Evolutionary conservation across 2,888 invertebrate genomes (phyloP), one percentile per base, ranked within the genome.

Genomic region (Tipula lateralis): DNA sequence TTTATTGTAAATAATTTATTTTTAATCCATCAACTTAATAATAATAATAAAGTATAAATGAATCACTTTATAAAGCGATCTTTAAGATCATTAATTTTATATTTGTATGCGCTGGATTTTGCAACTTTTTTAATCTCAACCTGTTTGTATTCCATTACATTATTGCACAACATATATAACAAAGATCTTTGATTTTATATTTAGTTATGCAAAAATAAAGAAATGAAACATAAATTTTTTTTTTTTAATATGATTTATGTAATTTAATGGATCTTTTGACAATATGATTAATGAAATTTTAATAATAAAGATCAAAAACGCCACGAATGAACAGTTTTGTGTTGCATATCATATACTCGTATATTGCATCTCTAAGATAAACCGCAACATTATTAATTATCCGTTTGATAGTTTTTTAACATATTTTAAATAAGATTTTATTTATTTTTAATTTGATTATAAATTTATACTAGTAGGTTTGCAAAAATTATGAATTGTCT

Each of bases 271-370:
- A 66, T 66, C 66, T 66, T 66, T 24, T 66, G 66, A 66, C 66
- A 66, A 66, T 66, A 66, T 66, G 66, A 66, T 66, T 66, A 66
- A 66, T 66, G 66, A 66, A 66, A 66, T 66, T 66, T 66, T 66
- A 66, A 66, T 66, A 66, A 66, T 66, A 66, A 66, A 66, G 66
- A 66, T 9, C 66, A 24, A 66, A 66, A 66, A 66, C 66, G 24
- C 24, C 24, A 66, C 66, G 66, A 24, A 66, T 66, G 24, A 12
- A 24, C 5, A 24, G 7, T 24, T 12, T 66, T 66, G 66, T 24
- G 24, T 66, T 66, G 66, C 66, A 66, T 44, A 13, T 32, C 32
- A 32, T 32, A 32, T 32, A 32, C 32, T 7, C 32, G 9, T 32
- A 32, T 9, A 32, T 32, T 32, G 32, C 9, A 32, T 44, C 3